phyloP scores from a whole-genome alignment of 2,113 vertebrate genomes.

The Archilochus colubris region DNA sequence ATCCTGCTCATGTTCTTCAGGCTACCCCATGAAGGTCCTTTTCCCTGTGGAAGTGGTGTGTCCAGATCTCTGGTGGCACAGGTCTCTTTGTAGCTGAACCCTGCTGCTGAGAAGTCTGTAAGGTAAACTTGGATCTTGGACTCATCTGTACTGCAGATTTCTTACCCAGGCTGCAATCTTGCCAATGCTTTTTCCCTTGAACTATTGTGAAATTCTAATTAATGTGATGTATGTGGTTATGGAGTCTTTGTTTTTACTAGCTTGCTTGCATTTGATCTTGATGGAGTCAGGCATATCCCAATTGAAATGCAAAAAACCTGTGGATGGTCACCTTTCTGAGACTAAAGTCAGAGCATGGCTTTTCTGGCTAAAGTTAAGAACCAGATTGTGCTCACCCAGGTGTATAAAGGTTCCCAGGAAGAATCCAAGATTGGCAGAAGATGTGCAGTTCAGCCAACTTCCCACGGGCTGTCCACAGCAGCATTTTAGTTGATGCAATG shows the following conservation, averaged over 20 bases:
- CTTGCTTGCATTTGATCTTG: background rate
- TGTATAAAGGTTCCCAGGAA: background rate
- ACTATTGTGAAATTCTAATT: background rate
- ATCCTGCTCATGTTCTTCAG: background rate
- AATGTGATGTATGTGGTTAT: background rate
- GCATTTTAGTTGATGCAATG: accelerated
- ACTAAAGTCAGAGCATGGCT: background rate
- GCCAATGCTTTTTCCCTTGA: background rate
- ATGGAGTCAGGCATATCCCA: background rate
- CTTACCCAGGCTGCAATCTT: background rate
- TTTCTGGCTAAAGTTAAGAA: background rate
- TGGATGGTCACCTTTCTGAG: accelerated
- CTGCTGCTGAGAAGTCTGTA: background rate
- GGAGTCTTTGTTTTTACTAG: background rate
- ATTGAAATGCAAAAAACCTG: background rate
- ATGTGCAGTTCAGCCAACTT: accelerated
- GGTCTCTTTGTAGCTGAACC: background rate
- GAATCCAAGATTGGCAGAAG: background rate
- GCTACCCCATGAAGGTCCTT: background rate
- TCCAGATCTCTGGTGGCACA: background rate
- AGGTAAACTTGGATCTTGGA: conserved; percentile 9
- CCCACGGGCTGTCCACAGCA: background rate
- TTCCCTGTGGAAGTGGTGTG: background rate
- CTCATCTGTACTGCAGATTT: conserved; percentile 22
- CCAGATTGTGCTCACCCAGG: background rate